These are phyloP conservation scores for Anoura caudifer DNA, from an alignment of 2,113 vertebrate species.

Conservation along the genomic window DNA sequence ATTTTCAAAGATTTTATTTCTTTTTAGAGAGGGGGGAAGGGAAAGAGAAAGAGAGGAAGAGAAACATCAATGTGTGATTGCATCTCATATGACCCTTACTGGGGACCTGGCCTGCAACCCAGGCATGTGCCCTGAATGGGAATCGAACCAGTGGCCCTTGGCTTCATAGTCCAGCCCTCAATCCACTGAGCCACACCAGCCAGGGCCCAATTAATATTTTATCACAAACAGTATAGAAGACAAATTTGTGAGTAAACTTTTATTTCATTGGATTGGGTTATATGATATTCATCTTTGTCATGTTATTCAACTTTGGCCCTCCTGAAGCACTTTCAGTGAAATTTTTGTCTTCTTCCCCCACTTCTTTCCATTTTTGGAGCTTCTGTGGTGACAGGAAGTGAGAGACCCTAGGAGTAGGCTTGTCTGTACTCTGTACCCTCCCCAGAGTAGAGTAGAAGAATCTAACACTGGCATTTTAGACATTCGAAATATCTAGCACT, in stretches of 20 bases:
- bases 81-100: too few species aligned
- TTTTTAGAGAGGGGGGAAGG: too few species aligned
- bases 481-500: neutral
- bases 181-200: too few species aligned
- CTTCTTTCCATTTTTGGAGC: neutral
- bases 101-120: too few species aligned
- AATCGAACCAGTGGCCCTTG: too few species aligned
- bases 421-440: neutral
- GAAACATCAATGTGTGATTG: too few species aligned
- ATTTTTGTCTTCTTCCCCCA: neutral
- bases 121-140: too few species aligned
- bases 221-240: neutral
- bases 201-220: neutral
- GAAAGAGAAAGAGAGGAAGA: too few species aligned
- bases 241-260: neutral
- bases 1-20: neutral
- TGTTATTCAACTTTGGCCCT: neutral
- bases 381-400: neutral
- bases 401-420: neutral
- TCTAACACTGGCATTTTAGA: neutral
- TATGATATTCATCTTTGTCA: neutral
- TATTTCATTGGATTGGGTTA: neutral
- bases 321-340: neutral
- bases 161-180: too few species aligned
- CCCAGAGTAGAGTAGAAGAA: neutral